Percentiles rank a stretch among this genome's conserved stretches.
Conservation (phyloP, 2,797 vertebrate genomes). For the Intellagama lesueurii region DNA sequence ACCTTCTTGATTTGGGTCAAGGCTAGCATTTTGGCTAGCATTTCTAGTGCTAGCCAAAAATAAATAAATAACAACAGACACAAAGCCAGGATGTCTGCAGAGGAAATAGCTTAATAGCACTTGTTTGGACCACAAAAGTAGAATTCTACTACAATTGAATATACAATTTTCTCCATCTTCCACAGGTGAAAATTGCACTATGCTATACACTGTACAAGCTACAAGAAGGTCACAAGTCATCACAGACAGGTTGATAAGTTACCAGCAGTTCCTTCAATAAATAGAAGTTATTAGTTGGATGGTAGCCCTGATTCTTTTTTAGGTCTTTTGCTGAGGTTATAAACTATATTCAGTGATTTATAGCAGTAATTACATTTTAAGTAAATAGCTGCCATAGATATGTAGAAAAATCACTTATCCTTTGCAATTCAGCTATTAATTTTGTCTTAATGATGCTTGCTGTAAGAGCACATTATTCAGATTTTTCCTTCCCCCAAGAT, state of each 20-base stretch:
- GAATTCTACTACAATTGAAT: neutral
- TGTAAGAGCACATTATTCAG: conserved; percentile 29
- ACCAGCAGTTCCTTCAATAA: neutral
- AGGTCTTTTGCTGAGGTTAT: conserved; percentile 16
- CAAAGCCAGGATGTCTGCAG: neutral
- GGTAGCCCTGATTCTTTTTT: conserved; percentile 33
- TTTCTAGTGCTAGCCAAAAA: no score
- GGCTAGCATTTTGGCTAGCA: neutral
- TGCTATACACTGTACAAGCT: neutral
- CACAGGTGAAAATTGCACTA: neutral
- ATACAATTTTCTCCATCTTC: fast-evolving
- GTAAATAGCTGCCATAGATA: conserved; percentile 62
- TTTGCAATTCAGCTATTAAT: conserved; percentile 33
- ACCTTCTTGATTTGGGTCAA: neutral
- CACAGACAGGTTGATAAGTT: neutral
- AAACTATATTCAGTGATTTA: conserved; percentile 62
- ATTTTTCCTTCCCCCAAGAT: conserved; percentile 20
- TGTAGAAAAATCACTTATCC: conserved; percentile 40
- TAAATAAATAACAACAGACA: neutral
- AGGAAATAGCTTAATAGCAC: neutral
- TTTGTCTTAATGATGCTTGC: conserved; percentile 55
- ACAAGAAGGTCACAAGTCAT: neutral
- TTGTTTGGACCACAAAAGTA: neutral
- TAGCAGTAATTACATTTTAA: conserved; percentile 60
- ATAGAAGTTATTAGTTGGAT: conserved; percentile 1